Percentiles rank a stretch among this genome's conserved stretches.
These are phyloP conservation scores for Drosophila dunni DNA, from an alignment of 1,140 invertebrate species.

Conservation along the genomic window DNA sequence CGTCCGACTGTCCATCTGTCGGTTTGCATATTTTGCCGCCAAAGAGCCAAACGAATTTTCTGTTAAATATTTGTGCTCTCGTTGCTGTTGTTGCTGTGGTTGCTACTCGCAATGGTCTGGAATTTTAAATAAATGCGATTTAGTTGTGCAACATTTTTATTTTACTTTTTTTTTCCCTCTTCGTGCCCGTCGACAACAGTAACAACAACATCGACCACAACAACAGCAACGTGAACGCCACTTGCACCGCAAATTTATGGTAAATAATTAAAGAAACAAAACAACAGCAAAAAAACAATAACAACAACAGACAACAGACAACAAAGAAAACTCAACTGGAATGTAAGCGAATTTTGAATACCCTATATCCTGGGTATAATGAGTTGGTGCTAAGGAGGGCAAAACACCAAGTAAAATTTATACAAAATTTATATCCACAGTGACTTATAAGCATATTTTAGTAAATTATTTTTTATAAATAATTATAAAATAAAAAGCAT, in stretches of 20 bases:
- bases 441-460: too few relatives aligned
- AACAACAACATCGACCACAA: neutral
- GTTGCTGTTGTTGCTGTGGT: slow-evolving; percentile 30
- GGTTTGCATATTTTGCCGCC: slow-evolving; percentile 56
- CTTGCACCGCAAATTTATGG: slow-evolving; percentile 65
- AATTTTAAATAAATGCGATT: slow-evolving; percentile 80
- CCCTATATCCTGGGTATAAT: neutral
- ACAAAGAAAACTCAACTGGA: neutral
- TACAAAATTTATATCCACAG: too few relatives aligned
- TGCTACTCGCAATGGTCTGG: slow-evolving; percentile 66
- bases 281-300: neutral
- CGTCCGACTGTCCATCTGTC: neutral
- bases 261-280: slow-evolving; percentile 49
- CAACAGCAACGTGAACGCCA: slow-evolving; percentile 21
- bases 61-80: slow-evolving; percentile 60
- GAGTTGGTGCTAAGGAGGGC: too few relatives aligned
- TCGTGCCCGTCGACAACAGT: slow-evolving; percentile 19
- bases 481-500: too few relatives aligned
- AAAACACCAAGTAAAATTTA: too few relatives aligned
- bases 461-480: too few relatives aligned
- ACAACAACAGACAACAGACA: neutral
- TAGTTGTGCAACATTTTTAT: slow-evolving; percentile 73
- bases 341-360: neutral
- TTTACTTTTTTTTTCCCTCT: slow-evolving; percentile 39
- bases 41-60: slow-evolving; percentile 61